These are phyloP conservation scores for Eulemur mongoz DNA, from an alignment of 2,797 vertebrate species.

Conservation along the genomic window DNA sequence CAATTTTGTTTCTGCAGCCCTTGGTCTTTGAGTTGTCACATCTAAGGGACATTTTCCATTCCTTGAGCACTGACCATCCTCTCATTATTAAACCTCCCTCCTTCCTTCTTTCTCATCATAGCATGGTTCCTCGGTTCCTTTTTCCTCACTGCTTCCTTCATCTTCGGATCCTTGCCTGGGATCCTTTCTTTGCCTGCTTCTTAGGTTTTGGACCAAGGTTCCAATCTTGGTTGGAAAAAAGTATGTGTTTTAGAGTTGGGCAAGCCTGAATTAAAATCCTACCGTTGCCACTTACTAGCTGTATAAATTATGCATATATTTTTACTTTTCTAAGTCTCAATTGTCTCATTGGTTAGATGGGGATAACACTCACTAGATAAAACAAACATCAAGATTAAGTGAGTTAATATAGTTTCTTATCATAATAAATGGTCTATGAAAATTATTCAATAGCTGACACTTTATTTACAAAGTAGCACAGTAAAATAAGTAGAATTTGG, in stretches of 20 bases:
- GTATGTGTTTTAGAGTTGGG: neutral
- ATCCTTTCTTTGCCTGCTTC: neutral
- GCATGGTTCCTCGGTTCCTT: too few relatives aligned
- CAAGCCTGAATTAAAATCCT: neutral
- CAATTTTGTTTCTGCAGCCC: neutral
- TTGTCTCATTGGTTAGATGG: neutral
- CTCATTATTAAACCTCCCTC: neutral
- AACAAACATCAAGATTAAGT: neutral
- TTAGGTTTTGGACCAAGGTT: neutral
- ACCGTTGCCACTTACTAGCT: neutral
- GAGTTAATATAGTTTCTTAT: neutral
- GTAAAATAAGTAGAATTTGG: neutral
- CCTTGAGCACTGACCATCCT: neutral
- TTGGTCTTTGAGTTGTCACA: neutral
- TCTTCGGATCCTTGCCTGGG: neutral
- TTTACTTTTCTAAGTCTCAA: neutral
- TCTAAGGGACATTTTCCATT: neutral
- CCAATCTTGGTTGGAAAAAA: neutral
- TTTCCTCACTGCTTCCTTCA: neutral
- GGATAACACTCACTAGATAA: neutral
- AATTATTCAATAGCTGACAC: neutral
- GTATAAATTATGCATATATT: neutral
- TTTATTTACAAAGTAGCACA: neutral
- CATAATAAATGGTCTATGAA: neutral
- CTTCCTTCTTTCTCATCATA: neutral